phyloP scores from a whole-genome alignment of 2,113 vertebrate species.

The Bubo blakistoni region DNA sequence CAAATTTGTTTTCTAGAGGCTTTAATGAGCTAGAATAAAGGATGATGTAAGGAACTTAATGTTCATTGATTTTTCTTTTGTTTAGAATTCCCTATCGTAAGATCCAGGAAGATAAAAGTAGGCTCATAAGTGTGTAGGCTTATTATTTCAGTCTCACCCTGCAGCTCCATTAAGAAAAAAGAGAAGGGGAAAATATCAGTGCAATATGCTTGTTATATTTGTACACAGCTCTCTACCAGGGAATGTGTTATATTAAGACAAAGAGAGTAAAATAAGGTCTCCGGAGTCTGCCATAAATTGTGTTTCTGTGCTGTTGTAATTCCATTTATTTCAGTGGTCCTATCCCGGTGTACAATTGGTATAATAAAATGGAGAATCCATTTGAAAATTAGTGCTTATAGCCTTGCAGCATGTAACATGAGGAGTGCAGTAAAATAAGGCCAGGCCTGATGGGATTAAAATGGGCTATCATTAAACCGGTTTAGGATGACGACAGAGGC shows the following conservation, averaged over 20 bases:
- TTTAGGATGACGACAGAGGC: neutral
- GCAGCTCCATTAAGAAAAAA: neutral
- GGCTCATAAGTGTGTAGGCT: neutral
- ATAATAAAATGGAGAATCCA: neutral
- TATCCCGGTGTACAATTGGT: neutral
- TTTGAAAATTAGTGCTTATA: neutral
- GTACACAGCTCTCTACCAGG: neutral
- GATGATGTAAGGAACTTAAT: neutral
- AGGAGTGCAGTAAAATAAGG: neutral
- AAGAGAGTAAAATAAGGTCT: neutral
- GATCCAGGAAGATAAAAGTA: neutral
- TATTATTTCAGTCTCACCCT: neutral
- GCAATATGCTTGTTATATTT: neutral
- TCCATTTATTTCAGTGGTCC: neutral
- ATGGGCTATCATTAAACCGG: neutral
- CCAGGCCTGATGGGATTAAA: neutral
- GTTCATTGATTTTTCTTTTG: neutral
- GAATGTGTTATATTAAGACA: neutral
- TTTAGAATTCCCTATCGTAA: neutral
- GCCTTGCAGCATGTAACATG: neutral
- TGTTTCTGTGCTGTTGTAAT: neutral
- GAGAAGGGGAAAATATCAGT: neutral
- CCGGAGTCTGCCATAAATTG: neutral
- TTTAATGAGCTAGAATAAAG: neutral
- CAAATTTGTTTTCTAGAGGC: neutral